These are phyloP conservation scores for Spizaetus ornatus DNA, from an alignment of 2,113 vertebrate genomes.

Conservation along the genomic window DNA sequence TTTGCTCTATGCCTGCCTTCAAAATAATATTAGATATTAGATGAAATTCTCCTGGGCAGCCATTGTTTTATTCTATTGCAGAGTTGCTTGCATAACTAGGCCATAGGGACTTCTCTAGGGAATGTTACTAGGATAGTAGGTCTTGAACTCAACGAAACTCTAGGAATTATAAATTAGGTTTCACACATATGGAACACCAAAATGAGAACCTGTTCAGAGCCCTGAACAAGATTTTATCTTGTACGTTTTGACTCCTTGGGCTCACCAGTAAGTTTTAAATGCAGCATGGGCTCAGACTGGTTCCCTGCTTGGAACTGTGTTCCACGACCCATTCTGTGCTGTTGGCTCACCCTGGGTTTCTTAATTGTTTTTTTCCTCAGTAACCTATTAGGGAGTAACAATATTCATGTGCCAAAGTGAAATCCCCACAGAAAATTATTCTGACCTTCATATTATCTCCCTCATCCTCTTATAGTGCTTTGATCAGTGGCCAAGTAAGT, in stretches of 20 bases:
- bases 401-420: not conserved
- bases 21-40: not conserved
- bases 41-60: not conserved
- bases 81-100: not conserved
- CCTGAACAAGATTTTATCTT: constrained; percentile 21
- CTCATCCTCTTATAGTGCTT: constrained; percentile 8
- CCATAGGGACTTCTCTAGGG: not conserved
- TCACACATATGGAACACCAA: not conserved
- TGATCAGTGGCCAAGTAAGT: constrained; percentile 58
- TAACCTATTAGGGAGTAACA: not conserved
- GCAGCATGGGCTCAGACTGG: not conserved
- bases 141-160: constrained; percentile 9
- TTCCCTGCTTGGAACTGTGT: not conserved
- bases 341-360: not conserved
- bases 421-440: constrained; percentile 19
- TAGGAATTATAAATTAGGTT: constrained; percentile 25
- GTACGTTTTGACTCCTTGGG: not conserved
- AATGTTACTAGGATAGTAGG: not conserved
- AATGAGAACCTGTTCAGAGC: not conserved
- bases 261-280: not conserved
- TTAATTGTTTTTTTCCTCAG: not conserved
- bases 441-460: constrained; percentile 42
- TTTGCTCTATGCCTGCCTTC: not conserved
- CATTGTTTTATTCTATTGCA: not conserved
- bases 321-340: not conserved